These are phyloP conservation scores for Masticophis lateralis DNA, from an alignment of 2,797 vertebrate genomes.

Conservation along the genomic window DNA sequence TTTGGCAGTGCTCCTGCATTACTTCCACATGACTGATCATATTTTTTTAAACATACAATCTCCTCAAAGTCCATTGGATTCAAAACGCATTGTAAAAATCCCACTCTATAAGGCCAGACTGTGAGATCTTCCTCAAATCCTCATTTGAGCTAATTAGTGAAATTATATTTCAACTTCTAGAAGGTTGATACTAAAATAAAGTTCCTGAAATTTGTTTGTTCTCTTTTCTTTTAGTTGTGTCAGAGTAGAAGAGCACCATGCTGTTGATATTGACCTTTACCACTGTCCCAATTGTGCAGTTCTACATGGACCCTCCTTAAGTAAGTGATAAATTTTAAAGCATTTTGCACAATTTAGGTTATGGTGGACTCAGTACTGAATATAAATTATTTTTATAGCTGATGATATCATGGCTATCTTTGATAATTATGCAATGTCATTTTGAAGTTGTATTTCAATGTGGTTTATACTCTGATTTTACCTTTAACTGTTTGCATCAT, in stretches of 20 bases:
- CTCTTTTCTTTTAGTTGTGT: slow-evolving; percentile 83
- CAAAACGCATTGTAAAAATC: background rate
- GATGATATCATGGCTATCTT: background rate
- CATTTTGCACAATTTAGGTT: background rate
- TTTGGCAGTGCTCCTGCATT: background rate
- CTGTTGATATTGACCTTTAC: slow-evolving; percentile 96
- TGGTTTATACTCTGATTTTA: background rate
- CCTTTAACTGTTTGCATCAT: background rate
- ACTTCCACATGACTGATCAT: background rate
- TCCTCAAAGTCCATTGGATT: background rate
- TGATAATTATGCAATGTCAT: background rate
- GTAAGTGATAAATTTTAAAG: slow-evolving; percentile 78
- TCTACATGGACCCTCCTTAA: slow-evolving; percentile 89
- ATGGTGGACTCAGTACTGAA: background rate
- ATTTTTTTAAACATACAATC: background rate
- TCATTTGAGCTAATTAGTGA: background rate
- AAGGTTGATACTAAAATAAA: background rate
- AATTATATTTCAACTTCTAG: background rate
- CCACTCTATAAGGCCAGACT: background rate
- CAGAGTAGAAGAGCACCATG: slow-evolving; percentile 95
- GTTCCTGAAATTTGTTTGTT: slow-evolving; percentile 18
- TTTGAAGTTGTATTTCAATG: background rate
- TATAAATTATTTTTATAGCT: background rate
- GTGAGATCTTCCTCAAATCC: background rate
- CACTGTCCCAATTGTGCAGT: slow-evolving; percentile 97